Conservation (phyloP, 2,797 vertebrate species). For the Coracias cyanogaster region DNA sequence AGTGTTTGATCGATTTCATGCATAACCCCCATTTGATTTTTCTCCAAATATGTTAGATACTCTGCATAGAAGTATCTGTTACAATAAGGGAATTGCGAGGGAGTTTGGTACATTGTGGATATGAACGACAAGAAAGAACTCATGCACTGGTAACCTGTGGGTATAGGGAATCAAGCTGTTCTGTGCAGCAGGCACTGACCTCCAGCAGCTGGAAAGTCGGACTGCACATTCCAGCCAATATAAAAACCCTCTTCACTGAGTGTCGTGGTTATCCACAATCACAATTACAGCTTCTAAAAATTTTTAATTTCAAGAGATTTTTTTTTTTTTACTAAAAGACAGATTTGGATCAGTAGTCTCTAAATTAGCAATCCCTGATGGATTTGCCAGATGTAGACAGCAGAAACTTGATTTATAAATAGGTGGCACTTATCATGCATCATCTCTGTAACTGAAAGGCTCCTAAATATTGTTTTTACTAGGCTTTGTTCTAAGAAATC, state of each 20-base stretch:
- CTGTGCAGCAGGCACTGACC: not conserved
- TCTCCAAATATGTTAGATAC: not conserved
- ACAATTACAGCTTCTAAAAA: not conserved
- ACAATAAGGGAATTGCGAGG: not conserved
- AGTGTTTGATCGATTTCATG: not conserved
- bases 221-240: not conserved
- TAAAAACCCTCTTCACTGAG: not conserved
- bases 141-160: rapidly evolving
- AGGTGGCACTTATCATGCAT: not conserved
- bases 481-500: not conserved
- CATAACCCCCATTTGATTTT: not conserved
- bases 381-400: not conserved
- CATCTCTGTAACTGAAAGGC: not conserved
- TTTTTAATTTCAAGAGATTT: not conserved
- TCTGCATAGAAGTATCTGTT: not conserved
- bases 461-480: not conserved
- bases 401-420: not conserved
- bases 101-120: not conserved
- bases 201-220: not conserved
- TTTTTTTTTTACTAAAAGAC: not conserved
- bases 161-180: not conserved
- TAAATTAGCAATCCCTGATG: not conserved
- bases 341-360: not conserved
- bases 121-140: not conserved
- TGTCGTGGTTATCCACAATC: not conserved